Evolutionary conservation across 2,113 vertebrate genomes (phyloP).

Genomic region (Brachypodius melanocephalos): DNA sequence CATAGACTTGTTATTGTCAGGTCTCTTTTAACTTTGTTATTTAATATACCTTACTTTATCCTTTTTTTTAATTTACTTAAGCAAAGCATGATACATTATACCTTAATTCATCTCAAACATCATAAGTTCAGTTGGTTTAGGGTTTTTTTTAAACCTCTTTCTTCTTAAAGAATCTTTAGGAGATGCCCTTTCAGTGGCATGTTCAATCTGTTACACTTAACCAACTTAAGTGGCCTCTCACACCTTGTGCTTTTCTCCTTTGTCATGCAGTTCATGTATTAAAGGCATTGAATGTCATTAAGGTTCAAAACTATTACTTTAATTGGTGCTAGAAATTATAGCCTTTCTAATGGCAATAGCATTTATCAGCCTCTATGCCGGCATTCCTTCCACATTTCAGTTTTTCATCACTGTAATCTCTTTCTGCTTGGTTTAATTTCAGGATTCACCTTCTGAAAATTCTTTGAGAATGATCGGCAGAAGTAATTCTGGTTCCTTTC

Average conservation of each 20-base stretch:
- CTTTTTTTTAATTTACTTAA: not conserved
- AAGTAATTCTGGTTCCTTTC: not conserved
- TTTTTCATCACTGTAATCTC: not conserved
- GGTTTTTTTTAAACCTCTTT: not conserved
- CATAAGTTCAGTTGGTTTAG: not conserved
- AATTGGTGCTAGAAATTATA: not conserved
- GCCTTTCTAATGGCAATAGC: not conserved
- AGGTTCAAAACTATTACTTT: constrained; percentile 12
- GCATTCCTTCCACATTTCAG: constrained; percentile 14
- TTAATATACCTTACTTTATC: not conserved
- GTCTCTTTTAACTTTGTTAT: not conserved
- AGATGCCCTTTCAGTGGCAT: not conserved
- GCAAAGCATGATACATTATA: not conserved
- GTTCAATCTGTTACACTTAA: not conserved
- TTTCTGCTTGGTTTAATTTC: constrained; percentile 15
- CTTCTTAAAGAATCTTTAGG: not conserved
- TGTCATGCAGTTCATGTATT: not conserved
- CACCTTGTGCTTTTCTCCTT: not conserved
- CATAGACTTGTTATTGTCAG: not conserved
- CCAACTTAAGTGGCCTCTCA: not conserved
- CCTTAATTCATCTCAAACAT: not conserved
- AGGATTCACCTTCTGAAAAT: constrained; percentile 10
- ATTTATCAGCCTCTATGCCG: not conserved
- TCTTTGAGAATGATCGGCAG: not conserved
- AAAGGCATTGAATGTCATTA: not conserved